Evolutionary conservation across 2,113 vertebrate genomes (phyloP), one percentile per base, ranked within the genome.

Genomic region (Elephantulus edwardii): DNA sequence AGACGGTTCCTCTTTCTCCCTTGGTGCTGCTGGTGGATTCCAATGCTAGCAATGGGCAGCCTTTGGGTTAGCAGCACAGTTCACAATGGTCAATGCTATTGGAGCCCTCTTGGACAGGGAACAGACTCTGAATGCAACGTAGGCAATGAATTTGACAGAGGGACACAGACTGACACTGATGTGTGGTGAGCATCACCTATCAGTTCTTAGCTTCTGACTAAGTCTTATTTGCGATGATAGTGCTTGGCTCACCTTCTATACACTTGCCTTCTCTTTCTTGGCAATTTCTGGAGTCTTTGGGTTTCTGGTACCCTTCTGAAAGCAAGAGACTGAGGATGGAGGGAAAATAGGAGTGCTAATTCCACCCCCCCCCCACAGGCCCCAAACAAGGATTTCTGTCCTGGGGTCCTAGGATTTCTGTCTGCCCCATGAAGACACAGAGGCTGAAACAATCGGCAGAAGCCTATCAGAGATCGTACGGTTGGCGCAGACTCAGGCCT

Each of bases 331-430:
- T 3, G 19, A 52, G 48, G 46, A 16, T 6, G 24, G 19, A 26
- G 62, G 24, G 74, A 56, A 11, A 24, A 19, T 1, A 7, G n/a
- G 35, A 56, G 19, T 17, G 84, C 86, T 7, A 24, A 8, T 0
- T 11, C 10, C 3, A 7, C 2, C 26, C 42, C 10, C 3, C 6
- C 2, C 26, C 42, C 30, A 17, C n/a, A n/a, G 1, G 9, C 16
- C 11, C 0, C 35, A 56, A 6, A 19, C 19, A 58, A 35, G 58
- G 42, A 44, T 14, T 44, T 46, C 42, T 74, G 28, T 44, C 30
- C 42, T 74, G 28, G 44, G 42, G 3, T 26, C 40, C 40, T 42
- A 71, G 68, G 40, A n/a, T n/a, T n/a, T n/a, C n/a, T n/a, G n/a
- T n/a, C n/a, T n/a, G n/a, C n/a, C n/a, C n/a, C n/a, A n/a, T n/a